Conservation (phyloP, 1,140 invertebrate genomes). For the Drosophila bocqueti region DNA sequence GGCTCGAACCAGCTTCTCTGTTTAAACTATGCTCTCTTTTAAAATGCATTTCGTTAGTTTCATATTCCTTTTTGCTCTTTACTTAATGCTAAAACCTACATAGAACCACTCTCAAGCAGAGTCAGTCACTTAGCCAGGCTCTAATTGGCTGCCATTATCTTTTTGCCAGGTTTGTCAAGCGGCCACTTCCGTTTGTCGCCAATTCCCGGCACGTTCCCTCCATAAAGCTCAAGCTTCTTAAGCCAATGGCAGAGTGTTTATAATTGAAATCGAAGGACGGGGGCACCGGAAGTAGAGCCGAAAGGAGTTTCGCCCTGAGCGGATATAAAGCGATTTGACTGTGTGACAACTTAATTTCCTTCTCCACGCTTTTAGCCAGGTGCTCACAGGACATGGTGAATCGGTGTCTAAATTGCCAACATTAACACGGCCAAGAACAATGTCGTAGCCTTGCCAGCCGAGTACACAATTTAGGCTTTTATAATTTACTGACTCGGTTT, state of each 20-base stretch:
- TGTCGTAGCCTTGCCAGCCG: conserved; percentile 8
- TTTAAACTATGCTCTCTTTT: background rate
- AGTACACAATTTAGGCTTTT: conserved; percentile 12
- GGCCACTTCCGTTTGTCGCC: conserved; percentile 43
- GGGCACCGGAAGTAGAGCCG: conserved; percentile 23
- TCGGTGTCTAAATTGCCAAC: conserved; percentile 14
- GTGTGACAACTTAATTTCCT: conserved; percentile 47
- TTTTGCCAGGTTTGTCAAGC: conserved; percentile 46
- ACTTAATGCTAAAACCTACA: background rate
- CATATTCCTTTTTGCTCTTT: background rate
- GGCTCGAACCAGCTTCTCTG: no score
- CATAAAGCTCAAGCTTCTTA: conserved; percentile 52
- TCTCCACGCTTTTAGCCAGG: background rate
- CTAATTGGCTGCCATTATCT: conserved; percentile 37
- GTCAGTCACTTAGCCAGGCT: conserved; percentile 8
- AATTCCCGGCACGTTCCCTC: conserved; percentile 59
- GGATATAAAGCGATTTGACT: conserved; percentile 45
- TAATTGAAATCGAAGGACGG: conserved; percentile 64
- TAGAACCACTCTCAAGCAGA: background rate
- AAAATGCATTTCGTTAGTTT: no score
- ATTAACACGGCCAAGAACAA: conserved; percentile 24
- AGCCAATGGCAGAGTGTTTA: conserved; percentile 69
- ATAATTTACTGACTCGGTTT: conserved; percentile 11
- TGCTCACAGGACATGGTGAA: conserved; percentile 18
- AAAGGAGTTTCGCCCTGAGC: conserved; percentile 21